These are phyloP conservation scores for Melierax canorus DNA, from an alignment of 2,113 vertebrate species.

Conservation along the genomic window DNA sequence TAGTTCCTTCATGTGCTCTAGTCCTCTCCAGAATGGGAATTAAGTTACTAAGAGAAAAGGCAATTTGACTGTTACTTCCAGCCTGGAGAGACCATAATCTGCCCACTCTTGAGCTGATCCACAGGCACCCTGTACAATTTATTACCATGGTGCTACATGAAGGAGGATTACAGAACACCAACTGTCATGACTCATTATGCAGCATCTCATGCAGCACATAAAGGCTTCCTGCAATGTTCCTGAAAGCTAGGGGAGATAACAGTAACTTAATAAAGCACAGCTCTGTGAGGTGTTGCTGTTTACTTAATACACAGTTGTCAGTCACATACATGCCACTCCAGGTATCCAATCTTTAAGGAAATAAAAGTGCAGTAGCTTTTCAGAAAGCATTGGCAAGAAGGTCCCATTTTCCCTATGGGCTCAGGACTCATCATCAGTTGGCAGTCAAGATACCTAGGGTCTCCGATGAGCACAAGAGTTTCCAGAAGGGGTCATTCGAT, in stretches of 20 bases:
- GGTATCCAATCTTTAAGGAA: background rate
- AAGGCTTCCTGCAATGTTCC: background rate
- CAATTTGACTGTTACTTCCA: background rate
- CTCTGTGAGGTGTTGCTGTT: background rate
- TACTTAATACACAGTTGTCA: background rate
- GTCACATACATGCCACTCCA: background rate
- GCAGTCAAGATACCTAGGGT: background rate
- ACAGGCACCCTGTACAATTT: background rate
- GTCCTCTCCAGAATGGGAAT: background rate
- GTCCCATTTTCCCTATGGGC: background rate
- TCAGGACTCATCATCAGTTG: background rate
- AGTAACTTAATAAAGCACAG: background rate
- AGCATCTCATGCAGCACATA: background rate
- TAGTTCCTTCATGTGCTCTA: background rate
- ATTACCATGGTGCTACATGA: background rate
- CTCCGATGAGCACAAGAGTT: background rate
- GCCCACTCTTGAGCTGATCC: background rate
- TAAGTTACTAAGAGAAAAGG: background rate
- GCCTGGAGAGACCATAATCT: background rate
- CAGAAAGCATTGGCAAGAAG: background rate
- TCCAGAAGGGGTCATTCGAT: background rate
- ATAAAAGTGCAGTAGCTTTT: background rate
- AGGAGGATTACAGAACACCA: background rate
- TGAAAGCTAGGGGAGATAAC: background rate
- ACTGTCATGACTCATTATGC: background rate